Conservation (phyloP, 2,797 vertebrate species). For the Ataeniobius toweri region DNA sequence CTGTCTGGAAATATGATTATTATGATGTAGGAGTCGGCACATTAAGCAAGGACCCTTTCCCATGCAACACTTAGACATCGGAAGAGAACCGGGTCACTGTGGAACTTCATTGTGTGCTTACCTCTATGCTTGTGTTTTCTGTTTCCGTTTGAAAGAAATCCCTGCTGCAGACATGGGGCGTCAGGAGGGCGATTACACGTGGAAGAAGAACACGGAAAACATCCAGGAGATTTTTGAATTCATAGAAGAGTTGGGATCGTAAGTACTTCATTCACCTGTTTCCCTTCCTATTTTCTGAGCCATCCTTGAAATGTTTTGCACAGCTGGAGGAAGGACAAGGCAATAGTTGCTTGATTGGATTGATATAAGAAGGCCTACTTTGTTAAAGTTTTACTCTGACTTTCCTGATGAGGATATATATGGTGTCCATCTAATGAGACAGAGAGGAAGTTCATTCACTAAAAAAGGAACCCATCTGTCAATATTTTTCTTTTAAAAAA, state of each 20-base stretch:
- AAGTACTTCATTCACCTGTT: slow-evolving; percentile 71
- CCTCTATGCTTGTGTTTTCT: slow-evolving; percentile 2
- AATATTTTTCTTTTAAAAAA: neutral
- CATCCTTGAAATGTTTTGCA: neutral
- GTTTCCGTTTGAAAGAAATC: slow-evolving; percentile 68
- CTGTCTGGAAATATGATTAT: slow-evolving; percentile 13
- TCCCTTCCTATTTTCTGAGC: neutral
- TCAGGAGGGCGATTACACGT: slow-evolving; percentile 83
- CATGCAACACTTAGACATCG: neutral
- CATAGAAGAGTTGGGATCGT: slow-evolving; percentile 96
- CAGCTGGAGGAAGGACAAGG: slow-evolving; percentile 15
- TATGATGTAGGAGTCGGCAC: slow-evolving; percentile 16
- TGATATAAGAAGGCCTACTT: slow-evolving; percentile 39
- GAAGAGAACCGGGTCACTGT: neutral
- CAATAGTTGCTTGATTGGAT: slow-evolving; percentile 65
- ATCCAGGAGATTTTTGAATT: slow-evolving; percentile 93
- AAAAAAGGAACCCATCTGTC: neutral
- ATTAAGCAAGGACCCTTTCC: slow-evolving; percentile 17
- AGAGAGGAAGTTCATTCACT: slow-evolving; percentile 33
- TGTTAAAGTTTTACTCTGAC: slow-evolving; percentile 16
- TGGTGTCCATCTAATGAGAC: neutral
- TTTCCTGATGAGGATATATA: neutral
- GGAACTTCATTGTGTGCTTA: neutral
- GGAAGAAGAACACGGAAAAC: slow-evolving; percentile 94
- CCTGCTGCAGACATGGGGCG: slow-evolving; percentile 86